Base-by-base conservation (phyloP, 92 coral and sea anemone genomes). In the Parazoanthus atlanticus region DNA sequence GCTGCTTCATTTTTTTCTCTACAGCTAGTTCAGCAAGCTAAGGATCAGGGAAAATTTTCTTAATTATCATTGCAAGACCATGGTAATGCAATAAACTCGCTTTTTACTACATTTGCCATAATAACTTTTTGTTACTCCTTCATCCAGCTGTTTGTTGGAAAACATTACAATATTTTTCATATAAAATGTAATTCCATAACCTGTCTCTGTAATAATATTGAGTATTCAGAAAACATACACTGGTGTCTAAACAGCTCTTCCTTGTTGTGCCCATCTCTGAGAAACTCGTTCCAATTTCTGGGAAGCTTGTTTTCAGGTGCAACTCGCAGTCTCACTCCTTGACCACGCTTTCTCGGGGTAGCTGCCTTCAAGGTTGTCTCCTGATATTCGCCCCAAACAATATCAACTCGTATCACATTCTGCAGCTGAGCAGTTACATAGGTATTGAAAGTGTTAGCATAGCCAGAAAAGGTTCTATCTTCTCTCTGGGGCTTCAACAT, bases 271-370 rank as follows among this genome's bases (percentile, higher is more conserved):
- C 86, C 93, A 31, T 23, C 86, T 47, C 94, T 69, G 15, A 92
- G 75, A 32, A 88, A 86, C 41, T 91, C 95, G 10, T 66, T 87
- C 92, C 91, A 92, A 31, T 76, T 92, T 58, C 85, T 78, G 29
- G 92, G 92, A 12, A 92, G 89, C 75, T 86, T 33, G 70, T 32
- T 76, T 54, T 76, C 78, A 11, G 86, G 88, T 65, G 79, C 90
- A 19, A 89, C 90, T 33, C 86, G 92, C 29, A 85, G 91, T 23
- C 93, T 66, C 28, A 93, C 88, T 41, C 95, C 92, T 5, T 81
- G 41, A 23, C 93, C 95, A 47, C 90, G 86, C n/a, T 84, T 84
- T 7, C 78, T 77, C 40, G 85, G 88, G 61, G 93, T 88, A n/a
- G 78, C 64, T 31, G 91, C 91, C 54, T 93, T 93, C 56, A 93